These are phyloP conservation scores for Ommatoiulus sabulosus DNA, from an alignment of 2,888 invertebrate genomes.

Conservation along the genomic window DNA sequence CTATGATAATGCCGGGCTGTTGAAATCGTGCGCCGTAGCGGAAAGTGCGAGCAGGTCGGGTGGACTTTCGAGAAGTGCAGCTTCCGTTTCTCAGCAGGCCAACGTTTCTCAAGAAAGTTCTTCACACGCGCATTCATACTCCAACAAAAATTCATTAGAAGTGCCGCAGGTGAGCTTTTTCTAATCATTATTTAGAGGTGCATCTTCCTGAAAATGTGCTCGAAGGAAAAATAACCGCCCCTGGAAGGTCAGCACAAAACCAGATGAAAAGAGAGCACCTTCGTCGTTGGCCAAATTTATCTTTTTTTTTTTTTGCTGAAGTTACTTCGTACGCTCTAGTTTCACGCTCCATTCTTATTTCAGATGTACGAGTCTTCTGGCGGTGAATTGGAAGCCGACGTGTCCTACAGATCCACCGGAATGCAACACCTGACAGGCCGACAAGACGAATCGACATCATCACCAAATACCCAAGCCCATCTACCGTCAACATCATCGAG, in stretches of 20 bases:
- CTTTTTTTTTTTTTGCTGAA: no score
- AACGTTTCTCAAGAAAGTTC: conserved; percentile 46
- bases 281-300: no score
- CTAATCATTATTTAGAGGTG: background rate
- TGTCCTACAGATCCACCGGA: background rate
- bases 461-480: conserved; percentile 29
- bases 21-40: background rate
- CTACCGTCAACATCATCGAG: conserved; percentile 50
- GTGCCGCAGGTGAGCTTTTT: conserved; percentile 42
- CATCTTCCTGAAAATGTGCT: background rate
- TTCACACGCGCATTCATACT: conserved; percentile 9
- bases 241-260: no score
- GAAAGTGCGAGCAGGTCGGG: conserved; percentile 11
- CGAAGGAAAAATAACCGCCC: background rate
- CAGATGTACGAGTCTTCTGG: conserved; percentile 44
- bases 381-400: conserved; percentile 43
- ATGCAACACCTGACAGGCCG: conserved; percentile 1
- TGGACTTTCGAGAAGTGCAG: conserved; percentile 15
- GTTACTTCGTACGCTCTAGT: no score
- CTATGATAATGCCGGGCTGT: conserved; percentile 25
- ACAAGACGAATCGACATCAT: conserved; percentile 45
- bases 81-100: conserved; percentile 20
- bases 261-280: no score
- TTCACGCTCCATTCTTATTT: background rate
- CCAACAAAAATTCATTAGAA: conserved; percentile 50